These are phyloP conservation scores for Charadrius vociferus DNA, from an alignment of 2,113 vertebrate genomes.

Conservation along the genomic window DNA sequence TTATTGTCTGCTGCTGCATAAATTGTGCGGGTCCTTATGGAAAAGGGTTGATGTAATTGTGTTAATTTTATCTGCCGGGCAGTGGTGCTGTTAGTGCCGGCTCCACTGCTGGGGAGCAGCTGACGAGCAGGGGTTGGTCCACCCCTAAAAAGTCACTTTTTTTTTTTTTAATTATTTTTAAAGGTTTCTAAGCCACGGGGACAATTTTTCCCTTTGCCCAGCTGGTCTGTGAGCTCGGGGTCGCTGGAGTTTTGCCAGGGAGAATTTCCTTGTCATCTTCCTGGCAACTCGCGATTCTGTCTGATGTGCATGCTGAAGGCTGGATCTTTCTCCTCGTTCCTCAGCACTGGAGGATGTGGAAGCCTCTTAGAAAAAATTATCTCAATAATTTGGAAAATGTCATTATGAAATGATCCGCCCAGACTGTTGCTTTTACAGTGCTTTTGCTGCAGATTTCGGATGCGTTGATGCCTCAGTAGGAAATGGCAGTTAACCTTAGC, in stretches of 20 bases:
- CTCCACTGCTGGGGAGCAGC: constrained; percentile 33
- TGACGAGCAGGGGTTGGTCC: constrained; percentile 27
- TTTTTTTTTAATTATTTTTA: not conserved
- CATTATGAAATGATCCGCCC: not conserved
- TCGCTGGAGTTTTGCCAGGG: not conserved
- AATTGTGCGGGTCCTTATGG: not conserved
- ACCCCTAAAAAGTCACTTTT: not conserved
- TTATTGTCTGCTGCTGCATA: not conserved
- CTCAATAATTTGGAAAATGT: not conserved
- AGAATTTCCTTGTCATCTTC: constrained; percentile 46
- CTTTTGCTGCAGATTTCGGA: not conserved
- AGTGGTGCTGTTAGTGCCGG: not conserved
- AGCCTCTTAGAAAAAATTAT: not conserved
- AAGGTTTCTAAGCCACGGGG: constrained; percentile 1
- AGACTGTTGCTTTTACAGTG: not conserved
- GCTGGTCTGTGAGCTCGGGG: not conserved
- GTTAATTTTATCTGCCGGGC: constrained; percentile 36
- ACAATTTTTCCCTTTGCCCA: not conserved
- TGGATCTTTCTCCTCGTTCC: constrained; percentile 10
- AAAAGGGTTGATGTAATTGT: not conserved
- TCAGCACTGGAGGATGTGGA: constrained; percentile 32
- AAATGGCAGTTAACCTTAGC: accelerated
- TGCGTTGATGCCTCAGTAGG: not conserved
- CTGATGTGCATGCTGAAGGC: not conserved
- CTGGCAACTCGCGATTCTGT: not conserved